Evolutionary conservation across 2,113 vertebrate species (phyloP).

Genomic region (Lontra canadensis): DNA sequence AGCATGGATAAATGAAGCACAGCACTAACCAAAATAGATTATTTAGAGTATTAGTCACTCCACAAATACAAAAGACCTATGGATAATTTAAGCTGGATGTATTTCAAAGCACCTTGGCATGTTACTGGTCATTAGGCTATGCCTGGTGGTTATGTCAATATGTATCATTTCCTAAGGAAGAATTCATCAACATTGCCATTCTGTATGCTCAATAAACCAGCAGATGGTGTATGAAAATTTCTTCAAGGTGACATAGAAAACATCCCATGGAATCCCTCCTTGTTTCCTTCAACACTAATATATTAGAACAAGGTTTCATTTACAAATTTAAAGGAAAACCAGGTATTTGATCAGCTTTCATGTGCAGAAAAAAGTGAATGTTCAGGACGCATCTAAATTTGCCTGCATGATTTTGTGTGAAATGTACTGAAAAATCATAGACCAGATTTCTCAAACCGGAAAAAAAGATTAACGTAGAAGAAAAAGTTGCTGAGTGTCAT

Average conservation of each 20-base stretch:
- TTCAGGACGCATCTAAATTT: slow-evolving; percentile 13
- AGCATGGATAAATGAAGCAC: not conserved
- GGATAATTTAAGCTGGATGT: slow-evolving; percentile 19
- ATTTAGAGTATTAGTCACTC: slow-evolving; percentile 6
- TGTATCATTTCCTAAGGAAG: slow-evolving; percentile 44
- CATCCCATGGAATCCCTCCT: not conserved
- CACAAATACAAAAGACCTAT: not conserved
- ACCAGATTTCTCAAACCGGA: not conserved
- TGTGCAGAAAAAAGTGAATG: not conserved
- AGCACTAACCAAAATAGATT: not conserved
- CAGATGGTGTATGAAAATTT: slow-evolving; percentile 53
- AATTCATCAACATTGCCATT: slow-evolving; percentile 29
- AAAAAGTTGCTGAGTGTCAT: not conserved
- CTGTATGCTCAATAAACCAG: slow-evolving; percentile 36
- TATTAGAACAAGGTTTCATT: slow-evolving; percentile 23
- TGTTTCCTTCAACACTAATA: not conserved
- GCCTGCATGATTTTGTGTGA: not conserved
- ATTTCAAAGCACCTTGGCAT: slow-evolving; percentile 29
- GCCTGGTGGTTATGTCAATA: slow-evolving; percentile 7
- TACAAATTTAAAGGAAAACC: slow-evolving; percentile 8
- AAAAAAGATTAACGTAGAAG: not conserved
- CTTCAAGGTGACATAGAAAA: slow-evolving; percentile 65
- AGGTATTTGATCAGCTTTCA: not conserved
- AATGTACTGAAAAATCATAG: slow-evolving; percentile 2
- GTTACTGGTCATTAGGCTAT: slow-evolving; percentile 24